Percentiles rank a stretch among this genome's conserved stretches.
Conservation (phyloP, 64 coral and sea anemone species). For the Acropora tenuis region DNA sequence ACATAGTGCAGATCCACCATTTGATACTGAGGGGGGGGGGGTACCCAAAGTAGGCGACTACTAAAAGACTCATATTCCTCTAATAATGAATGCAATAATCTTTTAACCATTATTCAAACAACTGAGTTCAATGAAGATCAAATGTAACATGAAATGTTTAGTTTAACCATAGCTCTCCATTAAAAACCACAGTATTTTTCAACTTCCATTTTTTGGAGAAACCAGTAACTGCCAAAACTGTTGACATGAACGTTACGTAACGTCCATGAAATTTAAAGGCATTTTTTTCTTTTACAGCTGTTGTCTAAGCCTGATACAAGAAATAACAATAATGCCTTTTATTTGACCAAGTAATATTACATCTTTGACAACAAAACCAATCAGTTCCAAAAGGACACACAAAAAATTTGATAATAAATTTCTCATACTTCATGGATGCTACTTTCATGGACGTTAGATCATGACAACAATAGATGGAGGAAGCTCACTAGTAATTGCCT, state of each 20-base stretch:
- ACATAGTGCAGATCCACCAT: too few species aligned
- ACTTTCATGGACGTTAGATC: too few species aligned
- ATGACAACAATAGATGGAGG: too few species aligned
- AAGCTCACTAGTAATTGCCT: too few species aligned
- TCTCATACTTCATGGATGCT: too few species aligned
- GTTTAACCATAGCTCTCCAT: neutral
- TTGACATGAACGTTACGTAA: neutral
- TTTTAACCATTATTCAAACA: slow-evolving; percentile 9
- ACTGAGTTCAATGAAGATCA: neutral
- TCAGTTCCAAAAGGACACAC: too few species aligned
- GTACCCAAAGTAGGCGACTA: too few species aligned
- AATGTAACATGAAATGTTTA: slow-evolving; percentile 1
- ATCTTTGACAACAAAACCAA: slow-evolving; percentile 6
- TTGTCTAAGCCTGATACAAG: slow-evolving; percentile 7
- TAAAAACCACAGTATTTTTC: neutral
- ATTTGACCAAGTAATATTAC: neutral
- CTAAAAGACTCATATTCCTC: too few species aligned
- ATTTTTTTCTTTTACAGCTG: neutral
- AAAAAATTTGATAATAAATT: too few species aligned
- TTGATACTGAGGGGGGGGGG: too few species aligned
- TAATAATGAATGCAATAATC: neutral
- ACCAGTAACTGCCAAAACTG: slow-evolving; percentile 2
- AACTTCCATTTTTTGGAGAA: neutral
- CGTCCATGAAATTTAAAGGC: neutral
- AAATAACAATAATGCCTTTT: slow-evolving; percentile 3